These are phyloP conservation scores for Portunus trituberculatus DNA, from an alignment of 1,140 invertebrate genomes.

Conservation along the genomic window DNA sequence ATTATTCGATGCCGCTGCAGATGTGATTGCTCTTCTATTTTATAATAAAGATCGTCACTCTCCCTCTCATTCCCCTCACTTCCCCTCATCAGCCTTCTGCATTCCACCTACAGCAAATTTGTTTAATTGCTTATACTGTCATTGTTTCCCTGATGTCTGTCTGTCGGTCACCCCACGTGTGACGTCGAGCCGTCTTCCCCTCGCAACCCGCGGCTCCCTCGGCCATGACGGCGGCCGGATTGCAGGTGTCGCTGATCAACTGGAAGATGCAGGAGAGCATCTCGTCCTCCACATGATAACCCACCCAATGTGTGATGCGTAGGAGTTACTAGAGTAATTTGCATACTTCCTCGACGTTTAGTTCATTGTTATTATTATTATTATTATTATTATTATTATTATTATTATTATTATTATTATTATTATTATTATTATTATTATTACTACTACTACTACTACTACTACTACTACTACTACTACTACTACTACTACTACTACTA, in stretches of 20 bases:
- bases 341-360: neutral
- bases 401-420: neutral
- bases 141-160: neutral
- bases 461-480: conserved; percentile 16
- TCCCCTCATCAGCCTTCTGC: neutral
- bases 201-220: neutral
- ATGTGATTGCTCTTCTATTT: neutral
- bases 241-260: neutral
- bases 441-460: conserved; percentile 8
- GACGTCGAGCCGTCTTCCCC: too few relatives aligned
- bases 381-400: neutral
- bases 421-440: neutral
- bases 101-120: neutral
- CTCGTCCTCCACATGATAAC: neutral
- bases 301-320: neutral
- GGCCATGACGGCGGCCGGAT: neutral
- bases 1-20: neutral
- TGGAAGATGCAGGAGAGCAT: neutral
- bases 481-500: neutral
- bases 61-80: neutral
- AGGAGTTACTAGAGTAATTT: neutral
- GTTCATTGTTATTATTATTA: neutral
- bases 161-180: too few relatives aligned
- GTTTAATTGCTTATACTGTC: neutral
- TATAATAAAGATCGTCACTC: neutral